A percentile compares a stretch with the other conserved stretches of the same genome.
Conservation (phyloP, 2,113 vertebrate species). For the Bos javanicus region DNA sequence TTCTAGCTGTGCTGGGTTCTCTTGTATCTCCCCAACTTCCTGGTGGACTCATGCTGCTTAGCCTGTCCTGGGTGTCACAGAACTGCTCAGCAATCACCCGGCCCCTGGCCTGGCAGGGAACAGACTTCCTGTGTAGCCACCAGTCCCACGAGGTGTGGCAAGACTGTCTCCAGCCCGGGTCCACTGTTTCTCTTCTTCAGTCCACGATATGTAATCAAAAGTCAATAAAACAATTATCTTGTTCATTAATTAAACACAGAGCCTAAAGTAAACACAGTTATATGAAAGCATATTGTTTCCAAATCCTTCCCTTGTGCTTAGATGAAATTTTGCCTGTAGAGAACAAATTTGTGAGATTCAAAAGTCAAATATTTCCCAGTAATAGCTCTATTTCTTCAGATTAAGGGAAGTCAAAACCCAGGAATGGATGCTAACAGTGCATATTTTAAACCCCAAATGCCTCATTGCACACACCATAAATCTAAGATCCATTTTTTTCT, state of each 20-base stretch:
- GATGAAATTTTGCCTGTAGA: not conserved
- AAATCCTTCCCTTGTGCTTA: not conserved
- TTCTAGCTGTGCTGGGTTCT: not conserved
- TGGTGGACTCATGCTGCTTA: not conserved
- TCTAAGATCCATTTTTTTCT: not conserved
- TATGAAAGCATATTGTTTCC: not conserved
- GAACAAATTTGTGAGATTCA: not conserved
- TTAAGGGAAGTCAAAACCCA: not conserved
- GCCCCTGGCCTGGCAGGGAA: not conserved
- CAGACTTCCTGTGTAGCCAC: too few species aligned
- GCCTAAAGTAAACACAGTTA: not conserved
- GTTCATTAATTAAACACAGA: constrained; percentile 11
- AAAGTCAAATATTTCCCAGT: not conserved
- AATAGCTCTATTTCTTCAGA: not conserved
- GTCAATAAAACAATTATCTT: not conserved
- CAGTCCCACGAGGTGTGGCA: accelerated
- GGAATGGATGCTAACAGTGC: not conserved
- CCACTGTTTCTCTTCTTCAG: not conserved
- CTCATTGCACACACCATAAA: not conserved
- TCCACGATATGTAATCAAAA: not conserved
- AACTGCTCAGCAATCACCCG: not conserved
- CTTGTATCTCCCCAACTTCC: not conserved
- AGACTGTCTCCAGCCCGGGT: not conserved
- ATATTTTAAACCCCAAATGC: not conserved
- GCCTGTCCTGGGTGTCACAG: not conserved